A percentile compares a stretch with the other conserved stretches of the same genome.
phyloP scores from a whole-genome alignment of 2,797 vertebrate species.

The Orientallactaga sibirica region DNA sequence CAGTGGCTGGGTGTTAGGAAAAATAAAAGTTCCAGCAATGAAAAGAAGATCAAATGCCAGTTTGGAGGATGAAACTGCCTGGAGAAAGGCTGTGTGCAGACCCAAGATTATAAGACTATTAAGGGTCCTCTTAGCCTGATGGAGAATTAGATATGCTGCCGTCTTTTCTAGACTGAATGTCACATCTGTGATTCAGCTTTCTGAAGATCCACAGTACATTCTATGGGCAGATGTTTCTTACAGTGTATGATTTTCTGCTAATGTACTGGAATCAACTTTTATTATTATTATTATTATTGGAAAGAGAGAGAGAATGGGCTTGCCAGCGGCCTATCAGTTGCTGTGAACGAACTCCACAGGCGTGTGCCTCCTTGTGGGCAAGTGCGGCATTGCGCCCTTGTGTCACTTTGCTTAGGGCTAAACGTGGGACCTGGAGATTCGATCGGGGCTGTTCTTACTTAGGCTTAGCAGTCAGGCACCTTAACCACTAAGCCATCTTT shows the following conservation, averaged over 20 bases:
- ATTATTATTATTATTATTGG: no score
- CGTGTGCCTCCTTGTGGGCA: no score
- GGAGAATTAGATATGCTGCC: background rate
- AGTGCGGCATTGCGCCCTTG: no score
- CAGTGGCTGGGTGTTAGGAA: background rate
- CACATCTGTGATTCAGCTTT: background rate
- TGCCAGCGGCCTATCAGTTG: no score
- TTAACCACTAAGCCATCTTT: no score
- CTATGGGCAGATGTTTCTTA: background rate
- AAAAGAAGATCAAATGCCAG: background rate
- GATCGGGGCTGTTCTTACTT: no score
- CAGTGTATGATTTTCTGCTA: background rate
- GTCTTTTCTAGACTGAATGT: background rate
- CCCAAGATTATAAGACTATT: background rate
- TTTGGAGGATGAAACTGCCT: background rate
- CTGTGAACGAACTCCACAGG: no score
- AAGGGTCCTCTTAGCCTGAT: background rate
- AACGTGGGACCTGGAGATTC: no score
- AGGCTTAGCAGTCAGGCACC: background rate
- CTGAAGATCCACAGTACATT: background rate
- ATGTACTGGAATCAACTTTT: no score
- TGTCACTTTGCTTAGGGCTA: no score
- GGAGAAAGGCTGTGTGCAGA: background rate
- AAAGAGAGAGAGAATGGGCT: no score
- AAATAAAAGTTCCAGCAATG: background rate